Evolutionary conservation across 2,888 invertebrate genomes (phyloP).

Genomic region (Drosophila subsilvestris): DNA sequence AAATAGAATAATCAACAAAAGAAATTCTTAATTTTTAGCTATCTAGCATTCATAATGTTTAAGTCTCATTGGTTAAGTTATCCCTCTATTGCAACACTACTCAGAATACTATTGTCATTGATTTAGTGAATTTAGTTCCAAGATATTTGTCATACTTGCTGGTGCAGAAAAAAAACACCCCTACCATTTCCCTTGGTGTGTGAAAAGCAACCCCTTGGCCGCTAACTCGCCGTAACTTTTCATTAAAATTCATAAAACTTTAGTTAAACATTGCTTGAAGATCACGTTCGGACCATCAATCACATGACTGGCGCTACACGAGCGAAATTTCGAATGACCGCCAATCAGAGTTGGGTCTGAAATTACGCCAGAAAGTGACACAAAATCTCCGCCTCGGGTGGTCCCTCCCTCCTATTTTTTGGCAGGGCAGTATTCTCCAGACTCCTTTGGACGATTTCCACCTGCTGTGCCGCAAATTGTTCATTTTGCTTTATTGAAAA

Average conservation of each 20-base stretch:
- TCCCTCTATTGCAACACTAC: too few species aligned
- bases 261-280: conserved; percentile 40
- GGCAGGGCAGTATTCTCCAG: background rate
- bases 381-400: conserved; percentile 55
- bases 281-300: conserved; percentile 69
- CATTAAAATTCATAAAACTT: conserved; percentile 56
- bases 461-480: conserved; percentile 73
- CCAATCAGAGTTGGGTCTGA: conserved; percentile 67
- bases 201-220: conserved; percentile 1
- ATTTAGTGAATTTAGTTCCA: too few species aligned
- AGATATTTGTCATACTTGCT: too few species aligned
- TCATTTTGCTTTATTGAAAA: conserved; percentile 55
- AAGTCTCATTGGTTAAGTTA: too few species aligned
- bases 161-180: too few species aligned
- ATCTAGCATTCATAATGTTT: too few species aligned
- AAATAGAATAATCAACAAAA: too few species aligned
- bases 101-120: too few species aligned
- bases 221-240: conserved; percentile 30
- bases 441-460: conserved; percentile 38
- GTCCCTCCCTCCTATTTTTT: conserved; percentile 16
- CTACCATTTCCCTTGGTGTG: background rate
- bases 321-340: conserved; percentile 66
- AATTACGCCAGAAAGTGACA: conserved; percentile 64
- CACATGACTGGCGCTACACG: conserved; percentile 60
- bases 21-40: too few species aligned